Evolutionary conservation across 2,888 invertebrate species (phyloP).

Genomic region (Oxycera nigricornis): DNA sequence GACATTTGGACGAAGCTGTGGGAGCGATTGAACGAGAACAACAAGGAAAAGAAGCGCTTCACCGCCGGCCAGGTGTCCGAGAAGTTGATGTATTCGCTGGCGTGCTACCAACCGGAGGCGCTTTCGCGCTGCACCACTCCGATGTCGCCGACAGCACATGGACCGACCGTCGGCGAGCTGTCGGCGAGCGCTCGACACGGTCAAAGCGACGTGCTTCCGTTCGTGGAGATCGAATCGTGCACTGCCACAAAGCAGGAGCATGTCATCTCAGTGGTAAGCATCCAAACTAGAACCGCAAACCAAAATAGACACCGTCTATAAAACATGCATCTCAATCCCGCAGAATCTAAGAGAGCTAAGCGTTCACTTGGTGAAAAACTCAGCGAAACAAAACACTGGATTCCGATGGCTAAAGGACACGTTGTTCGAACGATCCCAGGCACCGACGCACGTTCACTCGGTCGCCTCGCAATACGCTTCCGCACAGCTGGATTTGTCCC

Average conservation of each 20-base stretch:
- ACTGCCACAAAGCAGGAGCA: slow-evolving; percentile 90
- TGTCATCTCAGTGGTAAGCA: slow-evolving; percentile 79
- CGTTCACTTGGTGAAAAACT: slow-evolving; percentile 79
- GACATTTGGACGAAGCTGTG: slow-evolving; percentile 86
- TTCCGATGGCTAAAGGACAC: slow-evolving; percentile 62
- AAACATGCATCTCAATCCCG: background rate
- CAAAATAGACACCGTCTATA: background rate
- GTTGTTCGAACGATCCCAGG: slow-evolving; percentile 64
- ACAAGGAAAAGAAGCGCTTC: slow-evolving; percentile 70
- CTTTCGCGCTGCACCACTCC: slow-evolving; percentile 85
- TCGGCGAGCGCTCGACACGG: slow-evolving; percentile 57
- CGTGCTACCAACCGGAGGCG: slow-evolving; percentile 87
- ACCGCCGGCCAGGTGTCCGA: slow-evolving; percentile 75
- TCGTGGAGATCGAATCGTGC: slow-evolving; percentile 82
- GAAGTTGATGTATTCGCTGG: slow-evolving; percentile 79
- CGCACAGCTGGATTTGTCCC: slow-evolving; percentile 80
- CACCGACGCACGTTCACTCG: slow-evolving; percentile 77
- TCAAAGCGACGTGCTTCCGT: slow-evolving; percentile 72
- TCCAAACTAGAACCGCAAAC: background rate
- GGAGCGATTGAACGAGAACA: slow-evolving; percentile 71
- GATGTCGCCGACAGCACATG: slow-evolving; percentile 74
- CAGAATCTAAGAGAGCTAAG: slow-evolving; percentile 86
- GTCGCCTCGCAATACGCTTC: slow-evolving; percentile 82
- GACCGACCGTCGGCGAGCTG: slow-evolving; percentile 62
- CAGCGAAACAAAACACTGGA: slow-evolving; percentile 61